These are phyloP conservation scores for Craniophora ligustri DNA, from an alignment of 2,888 invertebrate genomes.

Conservation along the genomic window DNA sequence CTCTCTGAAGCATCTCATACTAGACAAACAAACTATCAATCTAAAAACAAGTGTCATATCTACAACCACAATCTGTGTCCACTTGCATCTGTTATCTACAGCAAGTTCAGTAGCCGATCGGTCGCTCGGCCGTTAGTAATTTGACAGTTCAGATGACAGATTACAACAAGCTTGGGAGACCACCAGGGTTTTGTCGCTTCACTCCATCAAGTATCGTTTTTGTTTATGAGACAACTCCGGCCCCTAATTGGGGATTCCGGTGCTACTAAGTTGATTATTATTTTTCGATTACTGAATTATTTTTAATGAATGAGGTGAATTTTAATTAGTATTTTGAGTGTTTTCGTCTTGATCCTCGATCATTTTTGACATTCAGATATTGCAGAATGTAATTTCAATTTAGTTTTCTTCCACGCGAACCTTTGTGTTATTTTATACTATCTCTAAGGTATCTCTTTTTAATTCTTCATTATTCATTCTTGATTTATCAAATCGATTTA, in stretches of 20 bases:
- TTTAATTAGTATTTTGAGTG: constrained; percentile 39
- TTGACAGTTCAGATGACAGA: constrained; percentile 89
- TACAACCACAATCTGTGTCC: constrained; percentile 64
- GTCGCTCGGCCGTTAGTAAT: constrained; percentile 88
- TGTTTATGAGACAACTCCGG: constrained; percentile 68
- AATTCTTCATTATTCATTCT: too few species aligned
- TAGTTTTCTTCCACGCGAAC: constrained; percentile 7
- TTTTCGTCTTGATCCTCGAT: constrained; percentile 23
- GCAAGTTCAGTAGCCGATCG: constrained; percentile 88
- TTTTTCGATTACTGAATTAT: constrained; percentile 20
- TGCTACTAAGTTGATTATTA: constrained; percentile 49
- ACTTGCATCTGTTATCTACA: constrained; percentile 82
- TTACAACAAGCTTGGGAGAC: constrained; percentile 80
- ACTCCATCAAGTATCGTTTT: constrained; percentile 73
- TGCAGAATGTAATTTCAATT: constrained; percentile 1
- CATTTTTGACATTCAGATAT: constrained; percentile 29
- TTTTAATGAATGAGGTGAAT: constrained; percentile 37
- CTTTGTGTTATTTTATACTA: neutral
- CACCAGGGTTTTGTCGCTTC: constrained; percentile 84
- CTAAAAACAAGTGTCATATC: constrained; percentile 37
- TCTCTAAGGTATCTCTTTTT: too few species aligned
- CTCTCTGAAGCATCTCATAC: constrained; percentile 42
- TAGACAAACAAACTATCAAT: constrained; percentile 37
- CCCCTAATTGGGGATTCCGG: constrained; percentile 78
- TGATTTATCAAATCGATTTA: too few species aligned